Evolutionary conservation across 1,140 invertebrate genomes (phyloP).

Genomic region (Drosophila ohnishii): DNA sequence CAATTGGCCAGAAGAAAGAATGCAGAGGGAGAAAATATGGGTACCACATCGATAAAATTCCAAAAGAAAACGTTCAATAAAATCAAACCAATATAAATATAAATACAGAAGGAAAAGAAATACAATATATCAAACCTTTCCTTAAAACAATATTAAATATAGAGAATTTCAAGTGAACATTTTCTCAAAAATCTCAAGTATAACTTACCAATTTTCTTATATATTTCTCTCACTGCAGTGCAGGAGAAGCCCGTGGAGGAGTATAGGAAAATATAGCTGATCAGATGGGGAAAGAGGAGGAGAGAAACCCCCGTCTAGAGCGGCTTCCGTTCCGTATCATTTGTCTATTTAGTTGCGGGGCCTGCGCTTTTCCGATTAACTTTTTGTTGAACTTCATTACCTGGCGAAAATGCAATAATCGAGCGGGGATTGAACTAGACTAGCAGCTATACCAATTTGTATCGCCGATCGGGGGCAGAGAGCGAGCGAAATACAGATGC

Average conservation of each 20-base stretch:
- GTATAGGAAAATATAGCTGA: slow-evolving; percentile 21
- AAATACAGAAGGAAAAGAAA: too few relatives aligned
- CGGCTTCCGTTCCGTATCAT: slow-evolving; percentile 82
- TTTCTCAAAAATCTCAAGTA: too few relatives aligned
- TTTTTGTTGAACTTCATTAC: slow-evolving; percentile 81
- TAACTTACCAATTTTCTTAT: neutral
- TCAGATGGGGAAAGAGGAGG: slow-evolving; percentile 8
- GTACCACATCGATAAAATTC: too few relatives aligned
- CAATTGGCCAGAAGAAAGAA: slow-evolving; percentile 61
- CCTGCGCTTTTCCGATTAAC: slow-evolving; percentile 78
- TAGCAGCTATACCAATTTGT: slow-evolving; percentile 62
- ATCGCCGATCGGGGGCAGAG: slow-evolving; percentile 58
- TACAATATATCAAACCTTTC: too few relatives aligned
- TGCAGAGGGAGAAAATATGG: neutral
- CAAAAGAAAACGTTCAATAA: too few relatives aligned
- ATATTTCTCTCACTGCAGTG: neutral
- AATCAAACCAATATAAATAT: too few relatives aligned
- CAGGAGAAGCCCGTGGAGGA: slow-evolving; percentile 19
- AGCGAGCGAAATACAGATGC: slow-evolving; percentile 38
- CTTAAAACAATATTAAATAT: too few relatives aligned
- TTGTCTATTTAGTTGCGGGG: slow-evolving; percentile 81
- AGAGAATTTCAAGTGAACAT: too few relatives aligned
- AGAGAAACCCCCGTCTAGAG: slow-evolving; percentile 33
- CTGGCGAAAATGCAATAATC: slow-evolving; percentile 76
- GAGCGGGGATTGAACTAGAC: slow-evolving; percentile 21